Percentiles rank a stretch among this genome's conserved stretches.
Conservation (phyloP, 2,797 vertebrate species). For the Amazonetta brasiliensis region DNA sequence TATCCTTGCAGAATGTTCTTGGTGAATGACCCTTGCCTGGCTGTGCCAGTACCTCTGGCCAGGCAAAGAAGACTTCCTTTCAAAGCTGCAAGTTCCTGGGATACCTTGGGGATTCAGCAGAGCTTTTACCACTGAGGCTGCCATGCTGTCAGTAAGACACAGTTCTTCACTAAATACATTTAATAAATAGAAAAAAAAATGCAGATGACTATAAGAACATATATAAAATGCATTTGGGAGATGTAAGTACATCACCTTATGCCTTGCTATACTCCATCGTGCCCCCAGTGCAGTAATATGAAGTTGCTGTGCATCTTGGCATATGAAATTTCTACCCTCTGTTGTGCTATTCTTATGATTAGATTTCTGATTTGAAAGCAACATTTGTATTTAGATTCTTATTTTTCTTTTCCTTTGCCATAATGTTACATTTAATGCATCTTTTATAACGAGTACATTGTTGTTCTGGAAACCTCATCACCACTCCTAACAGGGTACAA, state of each 20-base stretch:
- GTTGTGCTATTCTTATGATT: not conserved
- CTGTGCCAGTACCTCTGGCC: not conserved
- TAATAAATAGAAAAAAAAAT: not conserved
- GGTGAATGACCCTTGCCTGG: rapidly evolving
- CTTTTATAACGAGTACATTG: not conserved
- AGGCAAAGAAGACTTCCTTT: not conserved
- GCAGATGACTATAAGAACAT: not conserved
- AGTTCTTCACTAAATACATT: not conserved
- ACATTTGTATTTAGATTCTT: not conserved
- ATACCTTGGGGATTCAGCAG: not conserved
- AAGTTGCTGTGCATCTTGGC: not conserved
- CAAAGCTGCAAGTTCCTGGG: rapidly evolving
- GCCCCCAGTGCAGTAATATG: not conserved
- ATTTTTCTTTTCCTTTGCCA: not conserved
- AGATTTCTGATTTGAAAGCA: not conserved
- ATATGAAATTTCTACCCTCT: not conserved
- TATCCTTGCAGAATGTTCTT: not conserved
- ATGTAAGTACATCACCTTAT: not conserved
- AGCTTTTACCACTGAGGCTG: not conserved
- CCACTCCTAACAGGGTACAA: not conserved
- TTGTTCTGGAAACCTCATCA: not conserved
- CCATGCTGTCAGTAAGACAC: not conserved
- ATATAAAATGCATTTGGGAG: not conserved
- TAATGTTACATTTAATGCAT: not conserved
- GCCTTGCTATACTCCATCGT: not conserved